Evolutionary conservation across 2,113 vertebrate genomes (phyloP).

Genomic region (Ptyas mucosa): DNA sequence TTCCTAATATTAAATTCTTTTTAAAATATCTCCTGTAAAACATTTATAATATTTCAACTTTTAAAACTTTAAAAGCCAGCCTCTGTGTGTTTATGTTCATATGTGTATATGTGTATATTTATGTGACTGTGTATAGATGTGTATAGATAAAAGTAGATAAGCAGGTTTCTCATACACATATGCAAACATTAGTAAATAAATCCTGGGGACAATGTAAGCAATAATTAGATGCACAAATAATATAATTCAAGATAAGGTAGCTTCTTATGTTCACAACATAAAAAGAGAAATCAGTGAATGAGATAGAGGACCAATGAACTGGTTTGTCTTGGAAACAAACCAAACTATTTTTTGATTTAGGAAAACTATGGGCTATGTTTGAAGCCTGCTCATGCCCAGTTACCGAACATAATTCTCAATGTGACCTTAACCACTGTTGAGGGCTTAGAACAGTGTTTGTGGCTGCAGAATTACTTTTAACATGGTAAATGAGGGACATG

Average conservation of each 20-base stretch:
- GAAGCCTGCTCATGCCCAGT: neutral
- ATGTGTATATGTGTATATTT: too few species aligned
- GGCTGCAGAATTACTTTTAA: neutral
- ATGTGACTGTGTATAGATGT: too few species aligned
- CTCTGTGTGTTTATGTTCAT: too few species aligned
- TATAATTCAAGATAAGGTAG: neutral
- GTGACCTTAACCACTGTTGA: too few species aligned
- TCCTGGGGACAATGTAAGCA: neutral
- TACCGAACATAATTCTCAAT: neutral
- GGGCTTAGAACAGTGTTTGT: neutral
- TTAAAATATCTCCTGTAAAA: too few species aligned
- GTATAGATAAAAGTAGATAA: neutral
- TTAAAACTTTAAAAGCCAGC: too few species aligned
- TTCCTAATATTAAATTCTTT: too few species aligned
- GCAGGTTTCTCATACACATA: neutral
- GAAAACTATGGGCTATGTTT: neutral
- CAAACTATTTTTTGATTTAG: neutral
- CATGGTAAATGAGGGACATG: neutral
- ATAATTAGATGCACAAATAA: too few species aligned
- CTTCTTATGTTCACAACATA: neutral
- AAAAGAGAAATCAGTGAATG: neutral
- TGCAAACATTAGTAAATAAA: neutral
- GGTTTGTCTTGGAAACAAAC: neutral
- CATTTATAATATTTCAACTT: too few species aligned
- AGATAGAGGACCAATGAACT: neutral